Conservation (phyloP, 2,797 vertebrate species). For the Propithecus perrieri region DNA sequence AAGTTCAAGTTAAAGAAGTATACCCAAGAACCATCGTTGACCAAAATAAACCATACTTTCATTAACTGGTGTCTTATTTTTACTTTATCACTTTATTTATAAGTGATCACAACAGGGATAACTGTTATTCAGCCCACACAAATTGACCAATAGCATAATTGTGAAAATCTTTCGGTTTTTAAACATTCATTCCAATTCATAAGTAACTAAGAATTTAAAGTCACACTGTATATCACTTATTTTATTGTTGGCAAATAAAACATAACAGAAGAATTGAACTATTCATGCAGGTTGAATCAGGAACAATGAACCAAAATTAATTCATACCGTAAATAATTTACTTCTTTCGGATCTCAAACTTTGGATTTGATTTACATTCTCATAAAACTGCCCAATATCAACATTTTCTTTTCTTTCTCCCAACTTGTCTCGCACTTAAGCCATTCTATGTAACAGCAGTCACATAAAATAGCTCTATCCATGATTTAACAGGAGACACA, state of each 20-base stretch:
- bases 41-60: neutral
- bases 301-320: conserved; percentile 71
- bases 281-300: conserved; percentile 44
- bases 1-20: conserved; percentile 11
- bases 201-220: conserved; percentile 59
- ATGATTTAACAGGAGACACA: conserved; percentile 82
- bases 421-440: conserved; percentile 74
- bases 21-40: neutral
- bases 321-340: conserved; percentile 76
- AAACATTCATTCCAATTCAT: conserved; percentile 58
- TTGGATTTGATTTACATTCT: conserved; percentile 77
- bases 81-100: conserved; percentile 1
- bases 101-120: neutral
- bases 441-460: conserved; percentile 68
- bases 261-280: neutral
- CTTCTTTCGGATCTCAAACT: conserved; percentile 67
- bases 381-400: conserved; percentile 74
- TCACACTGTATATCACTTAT: conserved; percentile 41
- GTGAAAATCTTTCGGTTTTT: conserved; percentile 56
- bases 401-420: conserved; percentile 60
- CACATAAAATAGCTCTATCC: conserved; percentile 78
- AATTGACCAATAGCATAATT: neutral
- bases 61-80: neutral
- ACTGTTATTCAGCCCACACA: neutral
- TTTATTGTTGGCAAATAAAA: conserved; percentile 58